Conservation (phyloP, 2,113 vertebrate genomes). For the Syngnathus scovelli region DNA sequence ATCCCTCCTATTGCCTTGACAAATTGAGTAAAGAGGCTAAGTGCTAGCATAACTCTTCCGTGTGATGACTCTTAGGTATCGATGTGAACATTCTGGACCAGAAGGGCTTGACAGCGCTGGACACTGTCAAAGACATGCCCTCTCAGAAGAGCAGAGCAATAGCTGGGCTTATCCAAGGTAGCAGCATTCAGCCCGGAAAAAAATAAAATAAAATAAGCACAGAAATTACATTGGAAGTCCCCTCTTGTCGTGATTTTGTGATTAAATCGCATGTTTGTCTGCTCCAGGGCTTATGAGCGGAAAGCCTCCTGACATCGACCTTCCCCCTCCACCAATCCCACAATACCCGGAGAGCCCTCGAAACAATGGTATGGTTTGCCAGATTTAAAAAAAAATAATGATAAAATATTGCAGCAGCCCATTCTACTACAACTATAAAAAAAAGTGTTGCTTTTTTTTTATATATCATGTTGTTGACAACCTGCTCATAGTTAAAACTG, state of each 20-base stretch:
- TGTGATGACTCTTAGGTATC: slow-evolving; percentile 73
- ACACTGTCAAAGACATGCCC: slow-evolving; percentile 92
- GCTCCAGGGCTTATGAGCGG: slow-evolving; percentile 78
- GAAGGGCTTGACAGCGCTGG: slow-evolving; percentile 85
- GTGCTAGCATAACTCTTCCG: not conserved
- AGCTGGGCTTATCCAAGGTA: slow-evolving; percentile 87
- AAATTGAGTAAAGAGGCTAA: not conserved
- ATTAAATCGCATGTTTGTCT: slow-evolving; percentile 26
- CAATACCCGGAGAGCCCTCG: slow-evolving; percentile 63
- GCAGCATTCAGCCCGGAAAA: not conserved
- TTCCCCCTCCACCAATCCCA: slow-evolving; percentile 68
- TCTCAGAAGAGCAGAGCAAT: slow-evolving; percentile 95
- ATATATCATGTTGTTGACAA: too few species aligned
- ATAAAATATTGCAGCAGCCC: not conserved
- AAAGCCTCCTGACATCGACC: slow-evolving; percentile 72
- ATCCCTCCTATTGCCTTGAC: not conserved
- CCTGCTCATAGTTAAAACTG: not conserved
- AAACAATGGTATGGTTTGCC: slow-evolving; percentile 59
- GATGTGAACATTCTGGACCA: slow-evolving; percentile 87
- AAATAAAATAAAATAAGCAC: not conserved
- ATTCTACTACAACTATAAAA: not conserved
- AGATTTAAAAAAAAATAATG: not conserved
- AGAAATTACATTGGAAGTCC: not conserved
- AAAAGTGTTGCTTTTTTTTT: not conserved
- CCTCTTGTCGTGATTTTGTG: slow-evolving; percentile 2